Evolutionary conservation across 2,888 invertebrate species (phyloP), one percentile per base, ranked within the genome.

Genomic region (Koerneria pararmatus): DNA sequence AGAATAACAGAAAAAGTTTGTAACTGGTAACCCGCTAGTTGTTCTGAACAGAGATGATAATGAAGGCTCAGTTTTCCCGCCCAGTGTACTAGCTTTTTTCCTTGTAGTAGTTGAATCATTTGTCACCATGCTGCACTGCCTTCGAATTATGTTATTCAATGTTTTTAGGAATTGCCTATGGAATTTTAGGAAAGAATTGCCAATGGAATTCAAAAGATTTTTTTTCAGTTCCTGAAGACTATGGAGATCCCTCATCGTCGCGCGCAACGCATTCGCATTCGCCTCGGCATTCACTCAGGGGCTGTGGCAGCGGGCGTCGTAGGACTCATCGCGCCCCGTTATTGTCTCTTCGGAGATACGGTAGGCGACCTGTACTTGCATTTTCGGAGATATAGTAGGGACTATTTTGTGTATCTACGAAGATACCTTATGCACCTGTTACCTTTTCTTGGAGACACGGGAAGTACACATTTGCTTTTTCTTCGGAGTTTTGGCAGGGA

Each of bases 271-370:
- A 76, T 81, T 15, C 71, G 74, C 19, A 79, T 81, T 49, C 77
- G 81, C 31, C 69, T 81, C 8, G 81, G 81, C 1, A 74, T 80
- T 31, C 81, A 81, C 68, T 74, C 78, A 1, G 81, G 81, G 22
- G 59, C 77, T 8, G 81, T 80, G 6, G 80, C 80, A 22, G 79
- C 81, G 0, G 81, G 81, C 31, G 81, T 81, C 11, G 80, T 80
- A 27, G 80, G 80, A n/a, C 57, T 65, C 4, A 78, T 74, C 29
- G 78, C 80, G 1, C 80, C 80, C n/a, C 68, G 80, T 27, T 81
- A 81, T 58, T 81, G 81, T 70, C 74, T 82, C 1, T 80, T 82
- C 60, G 82, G 81, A 41, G 81, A 81, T 68, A 81, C 81, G 32
- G 80, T 80, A 68, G 54, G 54, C 19, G 4, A 5, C 31, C n/a